These are phyloP conservation scores for Paracanthobrama guichenoti DNA, from an alignment of 2,113 vertebrate species.

Conservation along the genomic window DNA sequence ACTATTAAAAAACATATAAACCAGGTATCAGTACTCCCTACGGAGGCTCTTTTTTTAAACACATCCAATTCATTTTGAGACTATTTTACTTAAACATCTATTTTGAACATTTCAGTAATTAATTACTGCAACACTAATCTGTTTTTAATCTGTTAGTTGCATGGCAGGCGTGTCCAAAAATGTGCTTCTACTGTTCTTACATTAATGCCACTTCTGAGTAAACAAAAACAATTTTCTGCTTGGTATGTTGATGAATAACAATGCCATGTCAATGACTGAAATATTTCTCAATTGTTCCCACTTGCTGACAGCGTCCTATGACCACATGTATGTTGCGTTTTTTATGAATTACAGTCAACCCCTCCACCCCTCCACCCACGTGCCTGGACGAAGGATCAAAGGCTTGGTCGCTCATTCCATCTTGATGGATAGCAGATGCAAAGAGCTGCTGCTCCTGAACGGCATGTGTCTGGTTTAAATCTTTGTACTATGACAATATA, in stretches of 20 bases:
- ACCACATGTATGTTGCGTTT: not conserved
- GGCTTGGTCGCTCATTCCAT: constrained; percentile 74
- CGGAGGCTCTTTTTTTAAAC: not conserved
- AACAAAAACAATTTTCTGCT: not conserved
- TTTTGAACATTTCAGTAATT: not conserved
- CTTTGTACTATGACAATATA: constrained; percentile 34
- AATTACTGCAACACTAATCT: not conserved
- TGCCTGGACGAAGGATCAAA: constrained; percentile 73
- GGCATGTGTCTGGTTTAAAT: constrained; percentile 57
- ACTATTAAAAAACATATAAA: not conserved
- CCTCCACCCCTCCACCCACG: not conserved
- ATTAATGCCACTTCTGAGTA: not conserved
- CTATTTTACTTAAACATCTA: not conserved
- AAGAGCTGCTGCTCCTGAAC: constrained; percentile 65
- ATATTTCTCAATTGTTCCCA: not conserved
- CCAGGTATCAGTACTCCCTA: not conserved
- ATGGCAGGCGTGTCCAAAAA: not conserved
- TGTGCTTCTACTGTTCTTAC: not conserved
- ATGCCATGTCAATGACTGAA: not conserved
- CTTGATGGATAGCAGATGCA: constrained; percentile 79
- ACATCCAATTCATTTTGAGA: not conserved
- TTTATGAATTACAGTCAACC: constrained; percentile 10
- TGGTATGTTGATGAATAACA: not conserved
- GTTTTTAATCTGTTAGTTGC: not conserved
- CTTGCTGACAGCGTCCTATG: not conserved